phyloP scores from a whole-genome alignment of 2,797 vertebrate genomes.

The Macropus fuliginosus region DNA sequence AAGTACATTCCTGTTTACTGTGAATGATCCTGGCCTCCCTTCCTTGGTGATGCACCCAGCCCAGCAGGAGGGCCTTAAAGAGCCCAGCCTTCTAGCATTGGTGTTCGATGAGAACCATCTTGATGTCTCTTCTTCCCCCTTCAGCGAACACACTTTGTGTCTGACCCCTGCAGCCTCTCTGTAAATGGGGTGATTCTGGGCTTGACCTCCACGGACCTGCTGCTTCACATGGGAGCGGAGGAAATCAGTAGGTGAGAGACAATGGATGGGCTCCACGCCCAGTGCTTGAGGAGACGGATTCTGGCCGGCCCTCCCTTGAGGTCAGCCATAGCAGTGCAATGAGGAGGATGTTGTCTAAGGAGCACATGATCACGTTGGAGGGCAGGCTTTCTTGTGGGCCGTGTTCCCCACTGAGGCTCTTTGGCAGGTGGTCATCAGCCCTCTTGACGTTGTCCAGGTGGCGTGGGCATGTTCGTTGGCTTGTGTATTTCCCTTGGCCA shows the following conservation, averaged over 20 bases:
- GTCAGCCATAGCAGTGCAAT: too few species aligned
- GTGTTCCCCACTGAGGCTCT: neutral
- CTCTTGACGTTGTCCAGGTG: neutral
- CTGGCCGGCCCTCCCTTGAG: neutral
- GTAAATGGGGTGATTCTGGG: slow-evolving; percentile 90
- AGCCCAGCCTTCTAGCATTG: neutral
- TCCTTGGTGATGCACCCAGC: neutral
- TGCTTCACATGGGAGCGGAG: slow-evolving; percentile 94
- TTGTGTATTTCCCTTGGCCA: neutral
- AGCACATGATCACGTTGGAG: too few species aligned
- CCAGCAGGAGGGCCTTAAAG: neutral
- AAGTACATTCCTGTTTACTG: neutral
- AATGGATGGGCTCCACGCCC: accelerated
- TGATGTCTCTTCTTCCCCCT: neutral
- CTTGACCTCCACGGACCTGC: slow-evolving; percentile 93
- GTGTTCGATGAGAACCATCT: too few species aligned
- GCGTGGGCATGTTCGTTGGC: neutral
- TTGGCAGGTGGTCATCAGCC: neutral
- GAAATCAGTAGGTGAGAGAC: slow-evolving; percentile 92
- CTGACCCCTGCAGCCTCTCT: slow-evolving; percentile 94
- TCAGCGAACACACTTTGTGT: slow-evolving; percentile 90
- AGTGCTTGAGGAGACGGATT: accelerated
- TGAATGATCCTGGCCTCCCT: neutral
- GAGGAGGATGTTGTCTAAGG: too few species aligned
- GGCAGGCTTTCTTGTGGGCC: neutral